phyloP scores from a whole-genome alignment of 1,140 invertebrate species.

The Lanistes nyassanus region DNA sequence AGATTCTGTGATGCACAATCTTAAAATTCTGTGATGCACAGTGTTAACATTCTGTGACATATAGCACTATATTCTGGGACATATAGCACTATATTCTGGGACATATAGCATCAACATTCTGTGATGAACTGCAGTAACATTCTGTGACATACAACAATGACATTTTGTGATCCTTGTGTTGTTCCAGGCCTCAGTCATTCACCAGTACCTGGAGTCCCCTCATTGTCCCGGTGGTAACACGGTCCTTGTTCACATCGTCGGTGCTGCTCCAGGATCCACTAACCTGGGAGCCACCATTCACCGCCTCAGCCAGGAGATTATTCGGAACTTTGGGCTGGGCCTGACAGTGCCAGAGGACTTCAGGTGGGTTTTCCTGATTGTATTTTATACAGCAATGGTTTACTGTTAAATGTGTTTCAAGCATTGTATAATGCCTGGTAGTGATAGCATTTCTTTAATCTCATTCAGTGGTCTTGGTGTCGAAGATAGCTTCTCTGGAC shows the following conservation, averaged over 20 bases:
- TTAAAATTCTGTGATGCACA: too few species aligned
- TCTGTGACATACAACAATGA: neutral
- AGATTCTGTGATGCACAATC: too few species aligned
- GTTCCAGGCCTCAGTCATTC: constrained; percentile 45
- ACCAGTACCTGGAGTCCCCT: constrained; percentile 40
- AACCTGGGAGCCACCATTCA: constrained; percentile 56
- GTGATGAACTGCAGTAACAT: neutral
- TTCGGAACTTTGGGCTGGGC: constrained; percentile 48
- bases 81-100: too few species aligned
- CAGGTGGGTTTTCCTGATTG: constrained; percentile 47
- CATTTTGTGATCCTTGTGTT: neutral
- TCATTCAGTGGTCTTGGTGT: too few species aligned
- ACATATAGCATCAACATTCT: too few species aligned
- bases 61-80: too few species aligned
- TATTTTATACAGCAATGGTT: neutral
- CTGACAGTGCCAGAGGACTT: constrained; percentile 55
- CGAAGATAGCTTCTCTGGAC: too few species aligned
- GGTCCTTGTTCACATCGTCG: constrained; percentile 61
- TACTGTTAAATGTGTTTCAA: too few species aligned
- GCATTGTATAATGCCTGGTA: too few species aligned
- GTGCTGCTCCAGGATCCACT: constrained; percentile 60
- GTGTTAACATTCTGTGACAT: too few species aligned
- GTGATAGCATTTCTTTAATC: too few species aligned
- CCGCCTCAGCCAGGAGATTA: constrained; percentile 55
- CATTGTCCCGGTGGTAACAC: constrained; percentile 38